Evolutionary conservation across 1,140 invertebrate genomes (phyloP).

Genomic region (Neodiprion lecontei): DNA sequence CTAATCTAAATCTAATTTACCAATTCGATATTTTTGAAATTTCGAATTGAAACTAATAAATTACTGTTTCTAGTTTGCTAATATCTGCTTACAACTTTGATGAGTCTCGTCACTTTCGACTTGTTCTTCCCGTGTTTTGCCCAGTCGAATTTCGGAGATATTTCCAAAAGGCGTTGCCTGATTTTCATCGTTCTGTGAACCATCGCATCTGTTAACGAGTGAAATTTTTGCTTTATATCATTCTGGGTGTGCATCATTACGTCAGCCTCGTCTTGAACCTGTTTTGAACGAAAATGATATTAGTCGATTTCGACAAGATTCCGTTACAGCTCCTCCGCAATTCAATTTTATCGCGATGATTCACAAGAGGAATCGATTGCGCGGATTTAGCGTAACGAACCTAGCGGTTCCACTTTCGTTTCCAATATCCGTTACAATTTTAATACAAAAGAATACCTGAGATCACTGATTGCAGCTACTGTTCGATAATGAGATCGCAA

Average conservation of each 20-base stretch:
- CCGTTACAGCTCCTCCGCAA: no score
- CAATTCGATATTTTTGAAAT: neutral
- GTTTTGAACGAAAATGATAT: neutral
- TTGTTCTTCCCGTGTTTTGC: conserved; percentile 24
- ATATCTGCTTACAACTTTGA: conserved; percentile 6
- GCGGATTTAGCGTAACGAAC: no score
- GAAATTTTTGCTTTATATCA: conserved; percentile 30
- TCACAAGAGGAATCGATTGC: no score
- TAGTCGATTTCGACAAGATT: no score
- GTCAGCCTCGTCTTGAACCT: conserved; percentile 32
- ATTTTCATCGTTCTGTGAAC: conserved; percentile 28
- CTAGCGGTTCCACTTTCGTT: neutral
- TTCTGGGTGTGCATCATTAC: conserved; percentile 30
- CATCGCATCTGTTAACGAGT: conserved; percentile 22
- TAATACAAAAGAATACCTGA: no score
- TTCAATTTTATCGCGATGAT: no score
- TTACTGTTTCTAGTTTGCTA: neutral
- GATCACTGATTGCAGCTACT: no score
- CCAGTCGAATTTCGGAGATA: conserved; percentile 33
- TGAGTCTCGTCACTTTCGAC: conserved; percentile 24
- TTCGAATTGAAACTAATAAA: neutral
- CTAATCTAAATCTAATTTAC: no score
- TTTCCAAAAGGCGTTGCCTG: conserved; percentile 24
- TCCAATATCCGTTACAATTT: no score
- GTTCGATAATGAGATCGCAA: no score